Base-by-base conservation (phyloP, 2,888 invertebrate species). In the Diabrotica balteata region DNA sequence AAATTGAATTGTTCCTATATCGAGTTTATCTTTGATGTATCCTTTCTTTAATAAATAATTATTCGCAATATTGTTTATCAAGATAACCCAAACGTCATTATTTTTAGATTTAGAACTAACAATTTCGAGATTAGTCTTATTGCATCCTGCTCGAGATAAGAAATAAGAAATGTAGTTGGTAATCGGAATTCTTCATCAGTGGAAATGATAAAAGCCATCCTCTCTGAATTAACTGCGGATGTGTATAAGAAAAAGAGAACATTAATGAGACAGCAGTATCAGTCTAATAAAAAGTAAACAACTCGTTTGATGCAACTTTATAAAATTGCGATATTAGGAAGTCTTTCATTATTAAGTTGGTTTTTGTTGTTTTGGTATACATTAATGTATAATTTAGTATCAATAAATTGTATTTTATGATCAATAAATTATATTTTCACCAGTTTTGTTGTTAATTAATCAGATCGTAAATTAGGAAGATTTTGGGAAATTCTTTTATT, bases 151-250 rank as follows among this genome's bases (percentile, higher is more conserved):
- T 32, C 57, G 22, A 68, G 68, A 68, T 68, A 68, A 62, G 62
- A 45, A 57, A 57, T 52, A 65, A 68, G 61, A 65, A 64, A 61
- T 52, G 59, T 44, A 64, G 61, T 58, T 58, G 61, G 46, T 59
- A 64, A 64, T 68, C 68, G 61, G 59, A 53, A 61, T 57, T 61
- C 62, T 65, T 64, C 64, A 68, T 68, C 64, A 59, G 62, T 53
- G 22, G 66, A 64, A 61, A 66, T 66, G 63, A 69, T 66, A 69
- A 69, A 66, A 66, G 58, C 53, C 47, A 63, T 67, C 64, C 63
- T 70, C 61, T 52, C 60, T 70, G 69, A 70, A 70, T 70, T 64
- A 70, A 64, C 54, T 57, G 50, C 59, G 66, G 66, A 66, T 63
- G 61, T 61, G 5, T 32, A 32, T 32, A 59, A 58, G 60, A 67